Conservation (phyloP, 2,113 vertebrate species). For the Chaetorhynchus papuensis region DNA sequence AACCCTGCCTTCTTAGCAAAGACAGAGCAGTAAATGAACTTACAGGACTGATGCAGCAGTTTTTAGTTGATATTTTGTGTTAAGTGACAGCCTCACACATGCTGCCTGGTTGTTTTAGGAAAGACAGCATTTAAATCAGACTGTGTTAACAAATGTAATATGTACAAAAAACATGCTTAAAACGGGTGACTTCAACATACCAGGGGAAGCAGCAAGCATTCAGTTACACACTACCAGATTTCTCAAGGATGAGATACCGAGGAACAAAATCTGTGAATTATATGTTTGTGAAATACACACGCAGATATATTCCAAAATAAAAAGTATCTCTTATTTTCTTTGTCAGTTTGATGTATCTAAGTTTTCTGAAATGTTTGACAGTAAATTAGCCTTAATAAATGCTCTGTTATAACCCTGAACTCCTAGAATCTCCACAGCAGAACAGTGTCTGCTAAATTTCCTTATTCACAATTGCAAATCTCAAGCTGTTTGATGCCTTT, state of each 20-base stretch:
- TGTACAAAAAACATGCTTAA: neutral
- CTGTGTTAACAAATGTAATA: neutral
- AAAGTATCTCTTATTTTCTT: neutral
- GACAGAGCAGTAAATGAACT: constrained; percentile 29
- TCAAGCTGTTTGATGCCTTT: neutral
- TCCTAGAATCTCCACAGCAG: neutral
- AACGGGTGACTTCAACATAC: neutral
- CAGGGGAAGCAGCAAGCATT: neutral
- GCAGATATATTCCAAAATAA: no score
- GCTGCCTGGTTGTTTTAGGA: neutral
- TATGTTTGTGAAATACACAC: neutral
- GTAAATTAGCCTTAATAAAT: neutral
- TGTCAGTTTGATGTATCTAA: neutral
- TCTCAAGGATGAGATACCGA: neutral
- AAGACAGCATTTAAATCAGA: neutral
- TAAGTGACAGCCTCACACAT: neutral
- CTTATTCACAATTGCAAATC: neutral
- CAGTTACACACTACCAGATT: neutral
- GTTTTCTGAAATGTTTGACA: neutral
- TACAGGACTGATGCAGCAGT: neutral
- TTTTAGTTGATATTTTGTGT: neutral
- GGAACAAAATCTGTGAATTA: neutral
- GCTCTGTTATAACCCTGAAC: neutral
- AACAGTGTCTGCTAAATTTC: neutral
- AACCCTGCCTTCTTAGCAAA: neutral